Evolutionary conservation across 1,140 invertebrate species (phyloP), one percentile per base, ranked within the genome.

Genomic region (Drosophila repleta): DNA sequence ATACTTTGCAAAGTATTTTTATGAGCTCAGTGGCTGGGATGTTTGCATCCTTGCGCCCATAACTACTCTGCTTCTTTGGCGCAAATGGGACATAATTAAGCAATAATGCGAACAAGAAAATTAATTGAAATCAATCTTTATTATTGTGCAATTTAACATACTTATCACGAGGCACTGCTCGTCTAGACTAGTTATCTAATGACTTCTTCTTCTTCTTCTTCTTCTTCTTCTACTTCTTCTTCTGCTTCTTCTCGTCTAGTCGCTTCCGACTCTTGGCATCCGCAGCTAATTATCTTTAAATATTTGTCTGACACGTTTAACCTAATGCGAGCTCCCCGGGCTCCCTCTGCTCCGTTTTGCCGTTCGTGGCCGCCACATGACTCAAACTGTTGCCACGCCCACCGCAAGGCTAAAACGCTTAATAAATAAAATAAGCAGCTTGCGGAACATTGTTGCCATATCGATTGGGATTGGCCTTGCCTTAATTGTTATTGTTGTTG

Each of bases 341-440:
- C 29, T 10, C 29, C 24, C 26, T 8, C 1, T 18, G 20, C 8
- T 6, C 26, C 0, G 7, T 18, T 2, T 5, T 21, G 29, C 41
- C 20, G 7, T 21, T 37, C 48, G 75, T 51, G 62, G 58, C 49
- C 20, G 65, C 45, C 66, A 61, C 55, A 60, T 67, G 48, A 35
- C 60, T 57, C 46, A 55, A 48, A 63, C 37, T 53, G 49, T 1
- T 21, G 18, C 20, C 68, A 60, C 62, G 63, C 79, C 72, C 67
- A 63, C 56, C 56, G n/a, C 62, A 78, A 39, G 69, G 74, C 82
- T 87, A 73, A 81, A 82, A 69, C 68, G 71, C 72, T 88, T 88
- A 76, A 87, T 88, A 87, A 79, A 88, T 87, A 87, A 88, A 60
- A 62, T 88, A 76, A 76, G 76, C 82, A 87, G 82, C 82, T 87